Evolutionary conservation across 2,888 invertebrate species (phyloP).

Genomic region (Drosophila acutilabella): DNA sequence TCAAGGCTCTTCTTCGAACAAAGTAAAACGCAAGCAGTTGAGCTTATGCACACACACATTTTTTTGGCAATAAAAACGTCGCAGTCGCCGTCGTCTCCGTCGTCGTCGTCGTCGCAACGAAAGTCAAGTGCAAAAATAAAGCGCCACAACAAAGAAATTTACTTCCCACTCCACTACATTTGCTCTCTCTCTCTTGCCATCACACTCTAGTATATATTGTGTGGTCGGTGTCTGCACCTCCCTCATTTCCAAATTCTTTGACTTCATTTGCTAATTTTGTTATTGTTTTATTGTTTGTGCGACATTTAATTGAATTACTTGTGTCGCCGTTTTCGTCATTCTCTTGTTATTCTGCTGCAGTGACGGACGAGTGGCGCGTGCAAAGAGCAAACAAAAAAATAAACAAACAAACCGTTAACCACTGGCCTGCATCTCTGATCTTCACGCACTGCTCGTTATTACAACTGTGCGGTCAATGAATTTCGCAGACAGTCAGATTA

Average conservation of each 20-base stretch:
- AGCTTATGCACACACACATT: conserved; percentile 22
- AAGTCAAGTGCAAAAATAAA: conserved; percentile 74
- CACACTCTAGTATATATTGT: conserved; percentile 20
- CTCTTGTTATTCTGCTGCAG: conserved; percentile 24
- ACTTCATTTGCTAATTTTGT: conserved; percentile 59
- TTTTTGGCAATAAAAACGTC: conserved; percentile 75
- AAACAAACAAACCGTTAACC: conserved; percentile 54
- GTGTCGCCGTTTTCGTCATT: conserved; percentile 37
- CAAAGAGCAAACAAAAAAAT: conserved; percentile 24
- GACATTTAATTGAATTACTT: conserved; percentile 75
- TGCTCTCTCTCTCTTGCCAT: conserved; percentile 6
- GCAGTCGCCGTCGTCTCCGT: conserved; percentile 4
- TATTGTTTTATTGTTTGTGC: conserved; percentile 41
- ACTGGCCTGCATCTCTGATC: conserved; percentile 45
- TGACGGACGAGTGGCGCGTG: conserved; percentile 1
- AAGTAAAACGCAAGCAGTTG: conserved; percentile 41
- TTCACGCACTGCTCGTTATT: conserved; percentile 42
- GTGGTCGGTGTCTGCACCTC: conserved; percentile 39
- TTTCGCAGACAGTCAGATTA: conserved; percentile 31
- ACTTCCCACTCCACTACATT: conserved; percentile 11
- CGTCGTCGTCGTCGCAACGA: conserved; percentile 47
- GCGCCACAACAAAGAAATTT: conserved; percentile 71
- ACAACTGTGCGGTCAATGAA: conserved; percentile 59
- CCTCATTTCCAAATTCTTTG: conserved; percentile 23
- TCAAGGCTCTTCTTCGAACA: conserved; percentile 61